Percentiles rank a stretch among this genome's conserved stretches.
Evolutionary conservation across 2,888 invertebrate species (phyloP).

Genomic region (Tetranychus truncatus): DNA sequence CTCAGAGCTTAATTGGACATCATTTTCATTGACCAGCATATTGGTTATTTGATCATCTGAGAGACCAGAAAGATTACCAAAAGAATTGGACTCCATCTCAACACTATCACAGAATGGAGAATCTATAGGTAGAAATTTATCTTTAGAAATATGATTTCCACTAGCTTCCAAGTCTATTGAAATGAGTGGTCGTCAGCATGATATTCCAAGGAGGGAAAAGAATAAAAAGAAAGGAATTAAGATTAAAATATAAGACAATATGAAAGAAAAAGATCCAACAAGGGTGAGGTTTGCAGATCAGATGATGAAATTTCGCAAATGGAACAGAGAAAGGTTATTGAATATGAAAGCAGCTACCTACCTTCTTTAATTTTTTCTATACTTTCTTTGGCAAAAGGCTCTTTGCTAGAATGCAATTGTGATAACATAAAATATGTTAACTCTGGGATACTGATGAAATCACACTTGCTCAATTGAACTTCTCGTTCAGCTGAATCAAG

Average conservation of each 20-base stretch:
- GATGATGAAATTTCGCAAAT: background rate
- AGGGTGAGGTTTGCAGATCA: background rate
- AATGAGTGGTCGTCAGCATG: background rate
- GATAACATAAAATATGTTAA: constrained; percentile 14
- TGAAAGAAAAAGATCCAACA: background rate
- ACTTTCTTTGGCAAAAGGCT: constrained; percentile 9
- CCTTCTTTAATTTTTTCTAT: constrained; percentile 11
- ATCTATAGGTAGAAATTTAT: constrained; percentile 11
- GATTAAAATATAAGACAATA: background rate
- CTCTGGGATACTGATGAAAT: constrained; percentile 1
- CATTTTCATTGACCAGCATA: constrained; percentile 21
- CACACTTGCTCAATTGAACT: constrained; percentile 13
- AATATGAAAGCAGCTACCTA: background rate
- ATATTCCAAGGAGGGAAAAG: background rate
- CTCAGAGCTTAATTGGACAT: constrained; percentile 17
- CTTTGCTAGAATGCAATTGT: background rate
- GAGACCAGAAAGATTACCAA: constrained; percentile 13
- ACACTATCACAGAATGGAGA: constrained; percentile 14
- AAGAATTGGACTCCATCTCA: constrained; percentile 14
- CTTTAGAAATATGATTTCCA: background rate
- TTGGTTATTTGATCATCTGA: constrained; percentile 20
- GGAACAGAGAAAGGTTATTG: background rate
- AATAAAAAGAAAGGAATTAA: background rate
- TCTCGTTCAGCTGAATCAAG: constrained; percentile 9
- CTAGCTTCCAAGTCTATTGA: background rate